phyloP scores from a whole-genome alignment of 2,797 vertebrate genomes.

The Galago senegalensis region DNA sequence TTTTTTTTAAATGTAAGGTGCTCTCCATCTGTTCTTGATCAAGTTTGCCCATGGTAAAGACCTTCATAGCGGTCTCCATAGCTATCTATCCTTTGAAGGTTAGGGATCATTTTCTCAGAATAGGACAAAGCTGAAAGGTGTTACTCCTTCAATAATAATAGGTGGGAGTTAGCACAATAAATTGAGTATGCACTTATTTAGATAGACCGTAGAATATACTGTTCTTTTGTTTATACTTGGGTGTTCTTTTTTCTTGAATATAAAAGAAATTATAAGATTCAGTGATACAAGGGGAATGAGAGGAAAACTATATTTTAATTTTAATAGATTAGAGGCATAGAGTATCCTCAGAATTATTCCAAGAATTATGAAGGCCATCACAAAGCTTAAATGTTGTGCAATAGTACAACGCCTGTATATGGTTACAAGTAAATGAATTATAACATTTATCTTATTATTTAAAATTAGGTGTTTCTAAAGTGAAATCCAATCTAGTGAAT shows the following conservation, averaged over 20 bases:
- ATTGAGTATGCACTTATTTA: neutral
- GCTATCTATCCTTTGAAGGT: conserved; percentile 57
- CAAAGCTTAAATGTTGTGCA: neutral
- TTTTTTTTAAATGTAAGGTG: conserved; percentile 52
- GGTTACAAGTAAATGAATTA: neutral
- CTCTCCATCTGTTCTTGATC: conserved; percentile 52
- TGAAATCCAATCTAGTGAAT: neutral
- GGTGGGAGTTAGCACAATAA: neutral
- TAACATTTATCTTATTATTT: neutral
- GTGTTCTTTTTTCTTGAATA: neutral
- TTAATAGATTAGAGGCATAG: neutral
- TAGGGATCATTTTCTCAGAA: conserved; percentile 65
- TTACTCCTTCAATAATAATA: conserved; percentile 36
- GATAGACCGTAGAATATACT: neutral
- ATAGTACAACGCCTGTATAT: neutral
- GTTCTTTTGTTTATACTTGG: neutral
- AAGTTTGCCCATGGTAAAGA: conserved; percentile 26
- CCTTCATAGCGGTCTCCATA: conserved; percentile 59
- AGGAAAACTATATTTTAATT: conserved; percentile 61
- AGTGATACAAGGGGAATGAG: neutral
- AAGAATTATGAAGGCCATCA: neutral
- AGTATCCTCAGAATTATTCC: neutral
- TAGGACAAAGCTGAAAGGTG: neutral
- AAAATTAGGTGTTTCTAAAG: neutral
- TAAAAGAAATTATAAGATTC: conserved; percentile 2